These are phyloP conservation scores for Subacronicta megacephala DNA, from an alignment of 2,888 invertebrate genomes.

Conservation along the genomic window DNA sequence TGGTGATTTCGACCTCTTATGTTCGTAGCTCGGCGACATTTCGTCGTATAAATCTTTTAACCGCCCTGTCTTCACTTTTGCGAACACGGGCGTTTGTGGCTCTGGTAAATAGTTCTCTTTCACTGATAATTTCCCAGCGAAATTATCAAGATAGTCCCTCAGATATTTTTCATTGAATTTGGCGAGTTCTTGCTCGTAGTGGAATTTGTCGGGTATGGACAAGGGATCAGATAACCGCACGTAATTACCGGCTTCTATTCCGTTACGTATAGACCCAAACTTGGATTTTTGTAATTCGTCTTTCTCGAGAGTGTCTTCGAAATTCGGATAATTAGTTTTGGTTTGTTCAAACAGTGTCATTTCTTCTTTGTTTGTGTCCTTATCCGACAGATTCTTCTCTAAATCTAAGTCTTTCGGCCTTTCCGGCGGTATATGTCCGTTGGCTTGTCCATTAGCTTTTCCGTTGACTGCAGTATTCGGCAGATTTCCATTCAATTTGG, in stretches of 20 bases:
- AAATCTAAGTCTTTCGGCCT: slow-evolving; percentile 80
- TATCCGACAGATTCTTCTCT: slow-evolving; percentile 68
- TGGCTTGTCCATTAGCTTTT: slow-evolving; percentile 47
- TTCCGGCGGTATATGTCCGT: slow-evolving; percentile 65
- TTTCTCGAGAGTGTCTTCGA: slow-evolving; percentile 69
- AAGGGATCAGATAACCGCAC: slow-evolving; percentile 81
- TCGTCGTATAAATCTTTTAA: slow-evolving; percentile 80
- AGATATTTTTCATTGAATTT: slow-evolving; percentile 85
- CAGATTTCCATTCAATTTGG: slow-evolving; percentile 62
- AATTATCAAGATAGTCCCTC: slow-evolving; percentile 79
- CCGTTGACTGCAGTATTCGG: slow-evolving; percentile 26
- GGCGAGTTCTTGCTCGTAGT: slow-evolving; percentile 83
- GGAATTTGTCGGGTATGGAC: slow-evolving; percentile 75
- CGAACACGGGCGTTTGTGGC: slow-evolving; percentile 84
- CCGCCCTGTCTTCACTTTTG: slow-evolving; percentile 82
- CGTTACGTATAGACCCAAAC: slow-evolving; percentile 83
- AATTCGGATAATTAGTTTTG: slow-evolving; percentile 70
- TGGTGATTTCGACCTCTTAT: slow-evolving; percentile 76
- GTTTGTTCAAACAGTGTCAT: slow-evolving; percentile 69
- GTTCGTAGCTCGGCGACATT: slow-evolving; percentile 77
- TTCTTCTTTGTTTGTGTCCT: slow-evolving; percentile 66
- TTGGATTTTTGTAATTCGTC: slow-evolving; percentile 80
- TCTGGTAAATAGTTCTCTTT: slow-evolving; percentile 85
- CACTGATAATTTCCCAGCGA: slow-evolving; percentile 76
- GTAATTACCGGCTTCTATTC: slow-evolving; percentile 80